Conservation (phyloP, 2,797 vertebrate genomes). For the Onychomys leucogaster region DNA sequence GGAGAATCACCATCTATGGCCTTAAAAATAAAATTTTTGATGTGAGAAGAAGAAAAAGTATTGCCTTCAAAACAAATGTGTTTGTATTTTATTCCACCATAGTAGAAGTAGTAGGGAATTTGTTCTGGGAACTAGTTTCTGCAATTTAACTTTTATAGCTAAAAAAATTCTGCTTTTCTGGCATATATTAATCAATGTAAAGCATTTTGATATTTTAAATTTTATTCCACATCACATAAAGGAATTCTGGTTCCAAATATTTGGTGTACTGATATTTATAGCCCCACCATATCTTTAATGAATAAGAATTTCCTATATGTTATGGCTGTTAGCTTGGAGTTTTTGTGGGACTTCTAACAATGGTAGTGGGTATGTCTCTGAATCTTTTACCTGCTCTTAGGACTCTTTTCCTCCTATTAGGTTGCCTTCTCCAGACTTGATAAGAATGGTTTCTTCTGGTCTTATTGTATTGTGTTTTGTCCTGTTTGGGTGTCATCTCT, state of each 20-base stretch:
- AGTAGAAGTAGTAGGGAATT: conserved; percentile 40
- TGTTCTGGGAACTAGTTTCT: conserved; percentile 49
- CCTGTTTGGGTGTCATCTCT: not conserved
- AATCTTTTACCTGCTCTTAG: not conserved
- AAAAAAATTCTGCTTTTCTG: conserved; percentile 62
- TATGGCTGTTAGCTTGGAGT: too few relatives aligned
- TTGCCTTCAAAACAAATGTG: conserved; percentile 32
- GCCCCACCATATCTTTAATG: not conserved
- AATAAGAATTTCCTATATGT: not conserved
- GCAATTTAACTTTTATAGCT: conserved; percentile 46
- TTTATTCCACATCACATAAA: conserved; percentile 59
- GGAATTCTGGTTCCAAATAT: conserved; percentile 43
- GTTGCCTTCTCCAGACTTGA: not conserved
- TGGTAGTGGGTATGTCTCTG: too few relatives aligned
- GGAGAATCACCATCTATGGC: not conserved
- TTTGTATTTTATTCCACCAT: conserved; percentile 63
- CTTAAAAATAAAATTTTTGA: conserved; percentile 51
- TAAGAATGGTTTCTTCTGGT: not conserved
- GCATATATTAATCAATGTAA: conserved; percentile 61
- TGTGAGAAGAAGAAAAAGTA: conserved; percentile 14
- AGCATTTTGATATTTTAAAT: conserved; percentile 59
- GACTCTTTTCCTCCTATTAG: too few relatives aligned
- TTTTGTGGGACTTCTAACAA: not conserved
- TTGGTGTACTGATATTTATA: conserved; percentile 17
- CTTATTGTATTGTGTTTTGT: not conserved